These are phyloP conservation scores for Naja naja DNA, from an alignment of 2,113 vertebrate species.

Conservation along the genomic window DNA sequence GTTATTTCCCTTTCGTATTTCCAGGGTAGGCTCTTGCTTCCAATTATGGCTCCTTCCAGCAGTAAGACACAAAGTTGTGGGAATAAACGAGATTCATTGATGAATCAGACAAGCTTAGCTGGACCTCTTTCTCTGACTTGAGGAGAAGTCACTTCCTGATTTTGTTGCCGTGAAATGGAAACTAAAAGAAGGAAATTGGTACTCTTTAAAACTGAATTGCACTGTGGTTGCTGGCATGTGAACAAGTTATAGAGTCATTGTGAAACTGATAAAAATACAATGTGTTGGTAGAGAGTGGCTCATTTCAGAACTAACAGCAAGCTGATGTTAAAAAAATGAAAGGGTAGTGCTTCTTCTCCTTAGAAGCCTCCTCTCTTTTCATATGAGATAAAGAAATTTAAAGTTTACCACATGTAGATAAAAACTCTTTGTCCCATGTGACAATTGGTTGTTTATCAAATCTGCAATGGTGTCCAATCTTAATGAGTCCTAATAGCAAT, in stretches of 20 bases:
- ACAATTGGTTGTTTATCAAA: not conserved
- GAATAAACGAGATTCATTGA: slow-evolving; percentile 57
- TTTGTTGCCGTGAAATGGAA: slow-evolving; percentile 44
- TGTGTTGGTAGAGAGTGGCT: not conserved
- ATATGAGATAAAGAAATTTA: not conserved
- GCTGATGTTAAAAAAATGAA: not conserved
- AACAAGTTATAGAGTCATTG: not conserved
- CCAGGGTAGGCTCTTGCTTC: slow-evolving; percentile 68
- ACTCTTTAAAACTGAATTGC: slow-evolving; percentile 45
- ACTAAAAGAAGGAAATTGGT: slow-evolving; percentile 37
- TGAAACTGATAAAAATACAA: not conserved
- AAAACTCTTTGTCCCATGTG: not conserved
- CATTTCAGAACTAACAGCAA: not conserved
- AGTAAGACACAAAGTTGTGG: slow-evolving; percentile 53
- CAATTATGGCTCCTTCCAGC: slow-evolving; percentile 63
- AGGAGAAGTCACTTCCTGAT: slow-evolving; percentile 50
- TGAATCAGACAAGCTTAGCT: slow-evolving; percentile 64
- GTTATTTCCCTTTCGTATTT: slow-evolving; percentile 52
- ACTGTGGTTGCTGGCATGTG: not conserved
- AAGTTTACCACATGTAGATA: not conserved
- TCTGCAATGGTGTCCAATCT: not conserved
- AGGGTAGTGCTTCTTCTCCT: not conserved
- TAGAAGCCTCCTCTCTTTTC: not conserved
- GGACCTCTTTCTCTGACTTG: slow-evolving; percentile 50
- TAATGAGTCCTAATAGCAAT: not conserved